Percentiles rank a stretch among this genome's conserved stretches.
These are phyloP conservation scores for Sebastiscus tertius DNA, from an alignment of 2,797 vertebrate genomes.

Conservation along the genomic window DNA sequence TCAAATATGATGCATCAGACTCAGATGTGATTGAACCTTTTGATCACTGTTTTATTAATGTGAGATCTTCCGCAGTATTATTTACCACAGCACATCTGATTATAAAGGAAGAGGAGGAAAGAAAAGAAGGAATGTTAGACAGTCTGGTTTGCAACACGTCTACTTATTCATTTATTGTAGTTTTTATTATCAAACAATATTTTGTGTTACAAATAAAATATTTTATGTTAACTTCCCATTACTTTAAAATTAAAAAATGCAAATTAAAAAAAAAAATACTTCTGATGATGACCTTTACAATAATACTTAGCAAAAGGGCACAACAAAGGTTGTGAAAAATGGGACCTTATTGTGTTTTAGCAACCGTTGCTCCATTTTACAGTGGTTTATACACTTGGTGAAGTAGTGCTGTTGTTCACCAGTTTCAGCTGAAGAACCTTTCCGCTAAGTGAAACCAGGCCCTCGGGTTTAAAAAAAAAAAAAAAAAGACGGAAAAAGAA, in stretches of 20 bases:
- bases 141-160: not conserved
- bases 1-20: not conserved
- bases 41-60: not conserved
- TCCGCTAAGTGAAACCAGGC: conserved; percentile 79
- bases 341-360: not conserved
- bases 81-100: not conserved
- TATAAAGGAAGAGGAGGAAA: not conserved
- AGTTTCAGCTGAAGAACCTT: conserved; percentile 65
- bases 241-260: not conserved
- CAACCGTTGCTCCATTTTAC: conserved; percentile 6
- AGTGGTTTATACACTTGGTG: conserved; percentile 23
- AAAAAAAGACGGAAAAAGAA: conserved; percentile 51
- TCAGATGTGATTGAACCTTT: not conserved
- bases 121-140: not conserved
- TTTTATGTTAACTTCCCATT: not conserved
- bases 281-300: not conserved
- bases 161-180: not conserved
- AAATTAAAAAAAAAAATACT: not conserved
- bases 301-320: not conserved
- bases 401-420: conserved; percentile 55
- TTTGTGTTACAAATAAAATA: not conserved
- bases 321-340: not conserved
- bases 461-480: conserved; percentile 72
- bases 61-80: not conserved
- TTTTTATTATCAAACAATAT: not conserved